Percentiles rank a stretch among this genome's conserved stretches.
Evolutionary conservation across 2,888 invertebrate genomes (phyloP).

Genomic region (Hirtodrosophila cameraria): DNA sequence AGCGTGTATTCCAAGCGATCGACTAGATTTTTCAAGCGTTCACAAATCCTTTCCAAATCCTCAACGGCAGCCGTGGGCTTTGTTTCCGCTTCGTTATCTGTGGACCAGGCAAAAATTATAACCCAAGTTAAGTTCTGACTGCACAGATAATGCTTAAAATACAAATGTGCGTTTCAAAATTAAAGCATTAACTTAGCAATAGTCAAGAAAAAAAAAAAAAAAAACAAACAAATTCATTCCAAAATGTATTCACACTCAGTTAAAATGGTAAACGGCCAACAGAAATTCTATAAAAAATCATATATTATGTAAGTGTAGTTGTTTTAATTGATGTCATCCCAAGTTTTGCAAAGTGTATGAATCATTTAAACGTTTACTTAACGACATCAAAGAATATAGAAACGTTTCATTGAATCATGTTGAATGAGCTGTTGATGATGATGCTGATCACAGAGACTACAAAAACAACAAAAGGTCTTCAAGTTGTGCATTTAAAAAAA

Average conservation of each 20-base stretch:
- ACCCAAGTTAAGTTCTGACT: no score
- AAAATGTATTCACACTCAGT: slow-evolving; percentile 28
- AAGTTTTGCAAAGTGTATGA: slow-evolving; percentile 34
- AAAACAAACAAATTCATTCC: not conserved
- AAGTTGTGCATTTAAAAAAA: slow-evolving; percentile 17
- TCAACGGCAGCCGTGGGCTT: slow-evolving; percentile 86
- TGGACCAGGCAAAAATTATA: not conserved
- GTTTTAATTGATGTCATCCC: slow-evolving; percentile 40
- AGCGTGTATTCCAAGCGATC: slow-evolving; percentile 88
- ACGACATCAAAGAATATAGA: slow-evolving; percentile 10
- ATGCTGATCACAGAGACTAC: slow-evolving; percentile 8
- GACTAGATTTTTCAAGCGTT: slow-evolving; percentile 91
- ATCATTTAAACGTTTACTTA: slow-evolving; percentile 29
- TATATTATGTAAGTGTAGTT: slow-evolving; percentile 1
- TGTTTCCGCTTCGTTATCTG: slow-evolving; percentile 84
- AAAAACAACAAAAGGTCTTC: slow-evolving; percentile 5
- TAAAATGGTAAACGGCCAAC: slow-evolving; percentile 1
- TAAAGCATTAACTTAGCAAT: slow-evolving; percentile 7
- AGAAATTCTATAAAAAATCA: slow-evolving; percentile 6
- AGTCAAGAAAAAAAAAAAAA: no score
- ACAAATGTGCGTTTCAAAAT: slow-evolving; percentile 44
- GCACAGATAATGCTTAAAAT: slow-evolving; percentile 8
- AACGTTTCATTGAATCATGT: slow-evolving; percentile 12
- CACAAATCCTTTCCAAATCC: slow-evolving; percentile 85
- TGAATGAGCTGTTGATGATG: slow-evolving; percentile 14